Evolutionary conservation across 1,140 invertebrate species (phyloP).

Genomic region (Tyrophagus putrescentiae): DNA sequence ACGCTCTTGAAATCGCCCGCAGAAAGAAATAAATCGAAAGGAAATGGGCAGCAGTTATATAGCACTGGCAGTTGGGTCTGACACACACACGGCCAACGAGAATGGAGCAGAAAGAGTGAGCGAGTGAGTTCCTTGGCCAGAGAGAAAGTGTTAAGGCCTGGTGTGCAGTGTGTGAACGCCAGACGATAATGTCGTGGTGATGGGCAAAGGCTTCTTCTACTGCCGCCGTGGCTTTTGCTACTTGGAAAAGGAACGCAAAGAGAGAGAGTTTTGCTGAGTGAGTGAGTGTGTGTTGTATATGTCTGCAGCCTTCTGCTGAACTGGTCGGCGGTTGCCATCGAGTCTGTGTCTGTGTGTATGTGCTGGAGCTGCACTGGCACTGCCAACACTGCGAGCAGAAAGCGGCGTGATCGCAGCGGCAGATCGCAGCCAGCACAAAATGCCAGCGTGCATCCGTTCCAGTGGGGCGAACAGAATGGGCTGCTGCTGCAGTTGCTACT

Average conservation of each 20-base stretch:
- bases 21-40: not conserved
- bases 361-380: too few relatives aligned
- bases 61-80: not conserved
- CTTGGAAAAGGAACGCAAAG: too few relatives aligned
- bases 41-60: not conserved
- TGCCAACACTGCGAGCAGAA: too few relatives aligned
- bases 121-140: not conserved
- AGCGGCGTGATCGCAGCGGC: not conserved
- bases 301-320: too few relatives aligned
- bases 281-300: too few relatives aligned
- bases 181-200: not conserved
- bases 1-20: slow-evolving; percentile 6
- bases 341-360: too few relatives aligned
- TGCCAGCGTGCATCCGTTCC: slow-evolving; percentile 14
- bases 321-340: not conserved
- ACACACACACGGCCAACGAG: not conserved
- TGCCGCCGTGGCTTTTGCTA: too few relatives aligned
- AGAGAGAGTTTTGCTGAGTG: too few relatives aligned
- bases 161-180: too few relatives aligned
- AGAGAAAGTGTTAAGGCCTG: not conserved
- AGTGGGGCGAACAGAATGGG: not conserved
- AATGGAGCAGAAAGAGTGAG: not conserved
- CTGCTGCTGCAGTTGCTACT: not conserved
- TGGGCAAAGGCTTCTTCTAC: too few relatives aligned
- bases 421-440: not conserved